A percentile compares a stretch with the other conserved stretches of the same genome.
These are phyloP conservation scores for Drosophila emarginata DNA, from an alignment of 2,888 invertebrate species.

Conservation along the genomic window DNA sequence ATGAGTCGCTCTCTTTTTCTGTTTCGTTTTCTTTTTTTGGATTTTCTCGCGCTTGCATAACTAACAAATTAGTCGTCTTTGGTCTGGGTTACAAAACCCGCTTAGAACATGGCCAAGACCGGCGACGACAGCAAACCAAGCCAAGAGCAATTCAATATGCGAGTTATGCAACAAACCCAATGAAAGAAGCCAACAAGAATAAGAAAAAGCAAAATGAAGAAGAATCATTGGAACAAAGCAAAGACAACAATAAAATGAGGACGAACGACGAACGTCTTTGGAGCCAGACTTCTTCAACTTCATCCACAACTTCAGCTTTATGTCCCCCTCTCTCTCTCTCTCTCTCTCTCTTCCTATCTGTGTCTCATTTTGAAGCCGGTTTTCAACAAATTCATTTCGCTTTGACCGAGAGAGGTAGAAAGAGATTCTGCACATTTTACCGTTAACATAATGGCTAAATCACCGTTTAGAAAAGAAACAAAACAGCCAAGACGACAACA, in stretches of 20 bases:
- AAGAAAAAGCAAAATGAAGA: slow-evolving; percentile 13
- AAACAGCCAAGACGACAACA: slow-evolving; percentile 34
- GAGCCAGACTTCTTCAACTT: slow-evolving; percentile 11
- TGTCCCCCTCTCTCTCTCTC: neutral
- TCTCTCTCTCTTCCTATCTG: neutral
- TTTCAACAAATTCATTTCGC: slow-evolving; percentile 33
- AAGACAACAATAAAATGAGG: slow-evolving; percentile 15
- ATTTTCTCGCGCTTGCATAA: slow-evolving; percentile 34
- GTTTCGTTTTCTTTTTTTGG: neutral
- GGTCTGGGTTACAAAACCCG: slow-evolving; percentile 26
- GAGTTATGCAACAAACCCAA: slow-evolving; percentile 61
- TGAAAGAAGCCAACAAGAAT: slow-evolving; percentile 37
- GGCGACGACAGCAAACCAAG: slow-evolving; percentile 20
- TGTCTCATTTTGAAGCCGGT: slow-evolving; percentile 12
- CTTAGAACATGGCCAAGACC: slow-evolving; percentile 44
- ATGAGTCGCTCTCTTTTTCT: slow-evolving; percentile 7
- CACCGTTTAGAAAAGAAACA: slow-evolving; percentile 66
- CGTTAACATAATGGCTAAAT: slow-evolving; percentile 79
- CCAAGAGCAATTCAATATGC: slow-evolving; percentile 29
- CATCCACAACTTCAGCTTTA: slow-evolving; percentile 22
- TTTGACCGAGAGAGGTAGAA: slow-evolving; percentile 3
- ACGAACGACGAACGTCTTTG: neutral
- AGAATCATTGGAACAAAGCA: slow-evolving; percentile 36
- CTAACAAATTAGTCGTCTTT: slow-evolving; percentile 43
- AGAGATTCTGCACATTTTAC: slow-evolving; percentile 74